A percentile compares a stretch with the other conserved stretches of the same genome.
These are phyloP conservation scores for Oplegnathus fasciatus DNA, from an alignment of 2,113 vertebrate species.

Conservation along the genomic window DNA sequence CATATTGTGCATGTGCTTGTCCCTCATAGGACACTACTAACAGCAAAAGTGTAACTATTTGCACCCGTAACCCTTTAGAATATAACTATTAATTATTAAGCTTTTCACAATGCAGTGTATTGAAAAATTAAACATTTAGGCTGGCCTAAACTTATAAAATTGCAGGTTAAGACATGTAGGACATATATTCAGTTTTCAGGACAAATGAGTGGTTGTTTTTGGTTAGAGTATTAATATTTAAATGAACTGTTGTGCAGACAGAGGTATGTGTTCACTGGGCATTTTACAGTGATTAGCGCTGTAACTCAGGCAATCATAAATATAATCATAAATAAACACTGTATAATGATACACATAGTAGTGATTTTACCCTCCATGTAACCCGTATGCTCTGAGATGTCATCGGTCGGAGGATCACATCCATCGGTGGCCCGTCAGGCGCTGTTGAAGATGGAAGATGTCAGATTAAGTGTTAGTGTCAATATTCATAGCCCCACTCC, in stretches of 20 bases:
- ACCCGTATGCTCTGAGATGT: slow-evolving; percentile 99
- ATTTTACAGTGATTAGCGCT: not conserved
- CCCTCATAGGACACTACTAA: not conserved
- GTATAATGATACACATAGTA: not conserved
- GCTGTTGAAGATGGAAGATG: slow-evolving; percentile 80
- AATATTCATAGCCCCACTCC: not conserved
- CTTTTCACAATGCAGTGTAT: not conserved
- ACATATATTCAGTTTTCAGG: not conserved
- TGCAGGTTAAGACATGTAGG: too few species aligned
- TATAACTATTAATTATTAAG: not conserved
- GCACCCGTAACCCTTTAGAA: not conserved
- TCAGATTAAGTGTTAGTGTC: not conserved
- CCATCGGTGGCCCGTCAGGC: slow-evolving; percentile 96
- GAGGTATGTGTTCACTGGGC: not conserved
- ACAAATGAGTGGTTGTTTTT: not conserved
- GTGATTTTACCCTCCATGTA: slow-evolving; percentile 93
- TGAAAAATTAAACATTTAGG: not conserved
- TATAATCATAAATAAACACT: not conserved
- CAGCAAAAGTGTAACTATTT: not conserved
- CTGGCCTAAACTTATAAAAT: too few species aligned
- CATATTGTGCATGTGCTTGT: not conserved
- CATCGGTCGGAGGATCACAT: slow-evolving; percentile 94
- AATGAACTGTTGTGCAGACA: not conserved
- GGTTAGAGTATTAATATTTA: not conserved
- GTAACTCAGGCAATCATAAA: not conserved